These are phyloP conservation scores for Onchidella celtica DNA, from an alignment of 2,888 invertebrate species.

Conservation along the genomic window DNA sequence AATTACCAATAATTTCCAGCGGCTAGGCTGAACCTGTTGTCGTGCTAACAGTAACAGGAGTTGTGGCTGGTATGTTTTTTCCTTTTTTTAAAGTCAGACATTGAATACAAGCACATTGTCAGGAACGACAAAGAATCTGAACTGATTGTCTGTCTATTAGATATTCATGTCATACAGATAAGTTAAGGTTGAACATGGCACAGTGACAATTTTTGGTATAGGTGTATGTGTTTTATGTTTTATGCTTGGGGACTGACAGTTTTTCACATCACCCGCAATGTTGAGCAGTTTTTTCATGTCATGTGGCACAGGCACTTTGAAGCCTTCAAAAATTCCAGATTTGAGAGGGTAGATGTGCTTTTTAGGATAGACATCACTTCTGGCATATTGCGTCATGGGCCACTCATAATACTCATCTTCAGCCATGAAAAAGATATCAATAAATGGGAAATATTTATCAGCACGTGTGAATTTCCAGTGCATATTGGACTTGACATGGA, in stretches of 20 bases:
- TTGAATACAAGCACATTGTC: no score
- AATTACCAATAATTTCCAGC: no score
- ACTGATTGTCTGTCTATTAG: no score
- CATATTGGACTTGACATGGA: constrained; percentile 7
- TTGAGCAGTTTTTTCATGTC: background rate
- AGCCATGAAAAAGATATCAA: constrained; percentile 31
- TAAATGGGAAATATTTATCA: constrained; percentile 1
- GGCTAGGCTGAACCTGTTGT: no score
- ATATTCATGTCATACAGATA: constrained; percentile 10
- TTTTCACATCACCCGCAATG: background rate
- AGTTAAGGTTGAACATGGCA: background rate
- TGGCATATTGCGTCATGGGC: background rate
- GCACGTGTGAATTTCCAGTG: constrained; percentile 26
- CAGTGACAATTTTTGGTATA: background rate
- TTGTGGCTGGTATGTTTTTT: no score
- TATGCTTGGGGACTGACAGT: constrained; percentile 31
- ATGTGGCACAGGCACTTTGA: constrained; percentile 4
- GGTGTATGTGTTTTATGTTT: background rate
- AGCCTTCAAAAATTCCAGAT: background rate
- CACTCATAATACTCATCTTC: constrained; percentile 18
- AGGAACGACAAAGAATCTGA: no score
- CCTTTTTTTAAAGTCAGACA: no score
- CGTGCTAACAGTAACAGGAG: no score
- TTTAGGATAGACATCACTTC: background rate
- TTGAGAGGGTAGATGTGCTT: background rate